Conservation (phyloP, 2,113 vertebrate genomes). For the Felis chaus region DNA sequence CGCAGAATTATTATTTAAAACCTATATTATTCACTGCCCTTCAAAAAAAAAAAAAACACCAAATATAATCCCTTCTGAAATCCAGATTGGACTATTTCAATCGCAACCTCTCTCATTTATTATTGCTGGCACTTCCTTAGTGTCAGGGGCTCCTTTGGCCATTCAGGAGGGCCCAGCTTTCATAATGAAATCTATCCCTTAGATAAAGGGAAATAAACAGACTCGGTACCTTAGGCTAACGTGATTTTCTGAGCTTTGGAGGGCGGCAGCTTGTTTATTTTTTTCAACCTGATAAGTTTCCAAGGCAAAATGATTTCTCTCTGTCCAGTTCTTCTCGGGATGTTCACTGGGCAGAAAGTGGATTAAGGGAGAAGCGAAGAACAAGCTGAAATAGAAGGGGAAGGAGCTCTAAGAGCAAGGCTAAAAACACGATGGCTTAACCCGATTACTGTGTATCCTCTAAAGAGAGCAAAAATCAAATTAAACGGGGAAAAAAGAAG, state of each 20-base stretch:
- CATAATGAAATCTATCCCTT: constrained; percentile 55
- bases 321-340: constrained; percentile 62
- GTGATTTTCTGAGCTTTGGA: constrained; percentile 69
- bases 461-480: constrained; percentile 79
- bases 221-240: constrained; percentile 63
- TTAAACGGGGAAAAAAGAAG: constrained; percentile 82
- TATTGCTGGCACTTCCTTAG: constrained; percentile 56
- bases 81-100: constrained; percentile 56
- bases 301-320: constrained; percentile 73
- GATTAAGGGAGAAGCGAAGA: constrained; percentile 64
- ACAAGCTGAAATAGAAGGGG: constrained; percentile 46
- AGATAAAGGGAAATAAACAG: constrained; percentile 72
- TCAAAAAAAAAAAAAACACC: constrained; percentile 23
- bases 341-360: constrained; percentile 77
- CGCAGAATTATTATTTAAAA: constrained; percentile 75
- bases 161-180: constrained; percentile 61
- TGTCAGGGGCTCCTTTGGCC: constrained; percentile 47
- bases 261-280: constrained; percentile 54
- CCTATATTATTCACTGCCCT: constrained; percentile 61
- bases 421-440: constrained; percentile 74
- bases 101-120: constrained; percentile 61
- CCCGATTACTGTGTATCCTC: constrained; percentile 77
- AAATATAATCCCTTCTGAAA: constrained; percentile 66
- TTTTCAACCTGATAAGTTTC: constrained; percentile 72
- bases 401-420: constrained; percentile 67